These are phyloP conservation scores for Agrotis clavis DNA, from an alignment of 2,888 invertebrate genomes.

Conservation along the genomic window DNA sequence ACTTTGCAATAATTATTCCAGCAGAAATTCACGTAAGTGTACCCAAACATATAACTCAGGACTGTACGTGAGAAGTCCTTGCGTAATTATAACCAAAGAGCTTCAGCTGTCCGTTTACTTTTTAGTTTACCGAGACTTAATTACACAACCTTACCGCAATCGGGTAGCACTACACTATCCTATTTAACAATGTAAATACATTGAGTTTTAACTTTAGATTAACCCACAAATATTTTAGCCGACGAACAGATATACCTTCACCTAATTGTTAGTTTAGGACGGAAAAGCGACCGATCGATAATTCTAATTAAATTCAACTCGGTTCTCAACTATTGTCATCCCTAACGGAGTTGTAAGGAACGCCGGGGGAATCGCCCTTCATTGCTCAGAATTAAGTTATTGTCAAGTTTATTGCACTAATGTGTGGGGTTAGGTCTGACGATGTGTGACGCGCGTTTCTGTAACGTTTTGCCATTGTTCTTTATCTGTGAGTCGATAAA, in stretches of 20 bases:
- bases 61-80: not conserved
- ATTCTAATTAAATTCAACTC: conserved; percentile 85
- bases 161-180: conserved; percentile 51
- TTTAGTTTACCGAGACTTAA: conserved; percentile 43
- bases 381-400: conserved; percentile 89
- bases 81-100: conserved; percentile 24
- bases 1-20: too few species aligned
- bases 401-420: conserved; percentile 90
- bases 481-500: conserved; percentile 49
- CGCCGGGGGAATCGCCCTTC: conserved; percentile 83
- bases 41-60: too few species aligned
- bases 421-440: conserved; percentile 83
- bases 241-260: conserved; percentile 64
- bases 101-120: conserved; percentile 29
- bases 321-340: conserved; percentile 77
- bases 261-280: conserved; percentile 76
- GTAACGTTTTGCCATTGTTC: conserved; percentile 60
- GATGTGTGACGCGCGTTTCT: conserved; percentile 62
- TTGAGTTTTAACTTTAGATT: conserved; percentile 66
- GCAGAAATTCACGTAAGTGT: too few species aligned
- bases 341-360: conserved; percentile 75
- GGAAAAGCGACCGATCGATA: conserved; percentile 78
- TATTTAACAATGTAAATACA: conserved; percentile 63
- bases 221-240: conserved; percentile 64
- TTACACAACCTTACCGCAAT: conserved; percentile 43